These are phyloP conservation scores for Luehdorfia chinensis DNA, from an alignment of 1,140 invertebrate species.

Conservation along the genomic window DNA sequence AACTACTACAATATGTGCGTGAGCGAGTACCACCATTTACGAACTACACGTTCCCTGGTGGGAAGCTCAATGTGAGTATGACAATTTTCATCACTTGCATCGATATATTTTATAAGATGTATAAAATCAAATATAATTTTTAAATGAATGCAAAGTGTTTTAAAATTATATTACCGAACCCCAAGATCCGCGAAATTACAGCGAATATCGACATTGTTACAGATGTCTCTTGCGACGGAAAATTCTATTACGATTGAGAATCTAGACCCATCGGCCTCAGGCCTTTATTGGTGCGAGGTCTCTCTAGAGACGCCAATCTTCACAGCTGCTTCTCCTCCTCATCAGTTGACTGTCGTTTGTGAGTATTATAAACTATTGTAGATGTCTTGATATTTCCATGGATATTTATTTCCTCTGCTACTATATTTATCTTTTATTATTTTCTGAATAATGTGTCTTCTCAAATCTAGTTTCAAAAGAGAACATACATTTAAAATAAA, in stretches of 20 bases:
- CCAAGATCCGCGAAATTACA: no score
- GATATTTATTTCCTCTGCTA: not conserved
- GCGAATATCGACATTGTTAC: constrained; percentile 49
- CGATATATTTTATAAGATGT: not conserved
- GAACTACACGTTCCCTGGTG: constrained; percentile 77
- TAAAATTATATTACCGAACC: no score
- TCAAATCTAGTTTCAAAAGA: no score
- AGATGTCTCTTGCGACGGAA: constrained; percentile 84
- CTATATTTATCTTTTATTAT: no score
- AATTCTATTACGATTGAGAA: constrained; percentile 85
- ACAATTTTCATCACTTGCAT: no score
- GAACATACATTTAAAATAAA: no score
- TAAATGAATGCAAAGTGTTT: no score
- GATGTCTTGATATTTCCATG: constrained; percentile 4
- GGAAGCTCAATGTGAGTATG: constrained; percentile 76
- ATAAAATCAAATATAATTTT: not conserved
- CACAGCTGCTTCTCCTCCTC: constrained; percentile 83
- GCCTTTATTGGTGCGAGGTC: constrained; percentile 86
- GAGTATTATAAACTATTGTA: no score
- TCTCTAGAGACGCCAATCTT: constrained; percentile 87
- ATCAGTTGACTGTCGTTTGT: constrained; percentile 87
- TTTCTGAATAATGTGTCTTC: no score
- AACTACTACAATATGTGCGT: constrained; percentile 84
- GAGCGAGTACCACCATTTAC: constrained; percentile 82
- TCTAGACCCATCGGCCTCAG: constrained; percentile 84